Conservation (phyloP, 64 coral and sea anemone genomes). For the Orbicella faveolata region DNA sequence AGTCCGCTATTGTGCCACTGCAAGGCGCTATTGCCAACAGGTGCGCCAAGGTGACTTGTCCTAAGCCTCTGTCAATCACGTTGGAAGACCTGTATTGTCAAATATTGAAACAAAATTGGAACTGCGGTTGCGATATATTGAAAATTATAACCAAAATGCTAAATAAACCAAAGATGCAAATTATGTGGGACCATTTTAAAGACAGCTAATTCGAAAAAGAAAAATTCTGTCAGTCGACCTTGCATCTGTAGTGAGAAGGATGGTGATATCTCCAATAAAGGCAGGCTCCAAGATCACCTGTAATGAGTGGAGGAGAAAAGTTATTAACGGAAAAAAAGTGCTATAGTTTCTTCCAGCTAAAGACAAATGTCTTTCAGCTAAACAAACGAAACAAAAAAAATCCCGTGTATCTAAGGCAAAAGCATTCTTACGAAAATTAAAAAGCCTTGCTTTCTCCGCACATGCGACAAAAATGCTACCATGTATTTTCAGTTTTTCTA, state of each 20-base stretch:
- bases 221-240: background rate
- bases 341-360: background rate
- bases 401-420: background rate
- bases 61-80: background rate
- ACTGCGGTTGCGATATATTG: background rate
- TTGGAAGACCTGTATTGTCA: background rate
- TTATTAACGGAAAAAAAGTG: background rate
- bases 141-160: conserved; percentile 13
- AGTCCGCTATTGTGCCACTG: background rate
- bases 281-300: background rate
- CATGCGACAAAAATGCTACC: background rate
- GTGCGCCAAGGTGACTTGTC: background rate
- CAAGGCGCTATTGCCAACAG: conserved; percentile 1
- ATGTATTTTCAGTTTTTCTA: background rate
- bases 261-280: background rate
- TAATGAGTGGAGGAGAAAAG: background rate
- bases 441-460: background rate
- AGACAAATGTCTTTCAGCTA: background rate
- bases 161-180: background rate
- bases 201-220: background rate
- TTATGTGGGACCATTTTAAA: background rate
- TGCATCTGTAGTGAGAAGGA: conserved; percentile 7
- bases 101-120: background rate
- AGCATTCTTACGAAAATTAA: background rate
- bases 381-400: background rate